Evolutionary conservation across 2,888 invertebrate species (phyloP).

Genomic region (Pristionchus entomophagus): DNA sequence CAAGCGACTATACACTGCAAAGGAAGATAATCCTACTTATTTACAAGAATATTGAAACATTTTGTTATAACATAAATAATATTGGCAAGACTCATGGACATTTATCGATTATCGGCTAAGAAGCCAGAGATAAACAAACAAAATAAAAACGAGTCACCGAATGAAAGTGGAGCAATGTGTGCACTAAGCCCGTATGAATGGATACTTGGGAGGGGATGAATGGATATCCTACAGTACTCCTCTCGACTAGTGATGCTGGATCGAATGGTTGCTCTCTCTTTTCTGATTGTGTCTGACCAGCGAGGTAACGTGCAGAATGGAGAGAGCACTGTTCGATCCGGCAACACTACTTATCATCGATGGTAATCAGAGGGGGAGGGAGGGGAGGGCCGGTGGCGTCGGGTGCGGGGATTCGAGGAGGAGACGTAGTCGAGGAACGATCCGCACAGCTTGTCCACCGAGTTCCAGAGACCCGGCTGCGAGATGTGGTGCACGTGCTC

Average conservation of each 20-base stretch:
- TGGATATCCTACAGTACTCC: no score
- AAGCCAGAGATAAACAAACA: neutral
- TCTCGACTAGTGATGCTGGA: no score
- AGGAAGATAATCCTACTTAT: no score
- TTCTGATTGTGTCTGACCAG: no score
- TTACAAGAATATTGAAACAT: no score
- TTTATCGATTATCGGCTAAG: neutral
- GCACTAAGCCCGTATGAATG: neutral
- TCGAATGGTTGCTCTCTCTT: no score
- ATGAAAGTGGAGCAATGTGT: neutral
- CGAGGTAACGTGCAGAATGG: no score
- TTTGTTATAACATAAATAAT: no score
- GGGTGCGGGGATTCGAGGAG: neutral
- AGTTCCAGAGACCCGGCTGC: slow-evolving; percentile 19
- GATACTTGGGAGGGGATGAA: neutral
- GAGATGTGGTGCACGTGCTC: neutral
- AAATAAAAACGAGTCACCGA: neutral
- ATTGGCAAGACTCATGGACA: neutral
- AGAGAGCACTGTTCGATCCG: no score
- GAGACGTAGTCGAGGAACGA: slow-evolving; percentile 37
- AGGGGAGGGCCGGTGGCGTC: slow-evolving; percentile 31
- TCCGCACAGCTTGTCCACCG: slow-evolving; percentile 29
- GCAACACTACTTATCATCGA: no score
- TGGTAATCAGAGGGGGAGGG: neutral
- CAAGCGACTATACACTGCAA: no score